Evolutionary conservation across 2,797 vertebrate species (phyloP).

Genomic region (Micrastur ruficollis): DNA sequence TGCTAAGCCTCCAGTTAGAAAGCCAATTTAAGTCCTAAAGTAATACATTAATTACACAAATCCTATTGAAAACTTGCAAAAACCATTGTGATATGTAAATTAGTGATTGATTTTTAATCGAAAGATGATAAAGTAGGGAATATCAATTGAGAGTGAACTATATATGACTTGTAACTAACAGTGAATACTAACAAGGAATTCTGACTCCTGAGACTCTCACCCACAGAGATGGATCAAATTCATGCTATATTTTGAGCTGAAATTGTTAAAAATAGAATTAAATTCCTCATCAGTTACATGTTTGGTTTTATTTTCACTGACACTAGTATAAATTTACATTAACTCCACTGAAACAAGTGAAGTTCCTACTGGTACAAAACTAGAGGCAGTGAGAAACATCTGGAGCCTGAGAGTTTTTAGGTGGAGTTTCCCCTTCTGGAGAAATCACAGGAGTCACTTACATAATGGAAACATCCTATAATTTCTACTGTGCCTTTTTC

Average conservation of each 20-base stretch:
- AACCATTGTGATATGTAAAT: neutral
- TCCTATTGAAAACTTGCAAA: neutral
- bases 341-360: neutral
- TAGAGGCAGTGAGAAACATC: neutral
- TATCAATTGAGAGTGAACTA: neutral
- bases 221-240: neutral
- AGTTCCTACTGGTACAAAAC: neutral
- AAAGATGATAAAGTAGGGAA: neutral
- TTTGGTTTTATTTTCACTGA: neutral
- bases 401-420: neutral
- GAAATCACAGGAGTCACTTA: neutral
- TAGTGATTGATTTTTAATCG: neutral
- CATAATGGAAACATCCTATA: conserved; percentile 26
- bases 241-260: neutral
- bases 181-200: neutral
- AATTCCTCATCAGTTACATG: neutral
- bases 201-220: neutral
- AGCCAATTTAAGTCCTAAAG: neutral
- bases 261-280: neutral
- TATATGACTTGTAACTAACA: too few relatives aligned
- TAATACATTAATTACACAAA: neutral
- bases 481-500: conserved; percentile 56
- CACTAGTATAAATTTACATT: neutral
- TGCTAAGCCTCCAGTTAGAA: neutral
- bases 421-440: neutral